Conservation (phyloP, 2,888 invertebrate species). For the Troilus luridus region DNA sequence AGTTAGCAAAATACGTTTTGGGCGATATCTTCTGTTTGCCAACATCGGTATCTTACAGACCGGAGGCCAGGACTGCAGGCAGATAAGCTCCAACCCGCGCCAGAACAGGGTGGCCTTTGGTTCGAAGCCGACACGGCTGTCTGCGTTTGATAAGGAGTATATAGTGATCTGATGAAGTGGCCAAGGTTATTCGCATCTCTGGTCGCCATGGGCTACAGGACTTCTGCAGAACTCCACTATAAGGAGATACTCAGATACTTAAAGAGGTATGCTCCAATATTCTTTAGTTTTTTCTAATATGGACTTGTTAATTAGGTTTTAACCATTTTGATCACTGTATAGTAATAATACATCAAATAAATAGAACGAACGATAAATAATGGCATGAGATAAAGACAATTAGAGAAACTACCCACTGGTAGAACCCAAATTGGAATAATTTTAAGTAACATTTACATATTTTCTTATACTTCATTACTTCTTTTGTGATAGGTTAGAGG, state of each 20-base stretch:
- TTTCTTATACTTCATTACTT: too few relatives aligned
- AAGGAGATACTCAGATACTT: slow-evolving; percentile 3
- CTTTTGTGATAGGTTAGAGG: too few relatives aligned
- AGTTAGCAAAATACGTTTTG: slow-evolving; percentile 4
- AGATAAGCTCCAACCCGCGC: background rate
- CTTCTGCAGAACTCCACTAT: background rate
- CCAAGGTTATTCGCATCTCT: background rate
- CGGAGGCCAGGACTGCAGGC: background rate
- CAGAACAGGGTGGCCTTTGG: slow-evolving; percentile 14
- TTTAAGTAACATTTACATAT: too few relatives aligned
- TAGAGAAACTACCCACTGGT: too few relatives aligned
- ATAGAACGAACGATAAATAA: too few relatives aligned
- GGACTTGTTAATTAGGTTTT: background rate
- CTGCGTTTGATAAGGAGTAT: background rate
- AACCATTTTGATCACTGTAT: background rate
- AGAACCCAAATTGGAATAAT: too few relatives aligned
- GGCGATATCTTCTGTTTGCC: slow-evolving; percentile 9
- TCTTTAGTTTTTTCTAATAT: background rate
- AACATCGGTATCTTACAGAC: background rate
- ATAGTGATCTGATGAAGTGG: background rate
- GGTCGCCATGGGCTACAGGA: background rate
- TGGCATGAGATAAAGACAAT: too few relatives aligned
- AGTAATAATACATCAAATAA: too few relatives aligned
- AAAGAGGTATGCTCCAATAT: background rate
- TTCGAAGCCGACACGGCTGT: background rate